phyloP scores from a whole-genome alignment of 2,797 vertebrate genomes.

The Argya squamiceps region DNA sequence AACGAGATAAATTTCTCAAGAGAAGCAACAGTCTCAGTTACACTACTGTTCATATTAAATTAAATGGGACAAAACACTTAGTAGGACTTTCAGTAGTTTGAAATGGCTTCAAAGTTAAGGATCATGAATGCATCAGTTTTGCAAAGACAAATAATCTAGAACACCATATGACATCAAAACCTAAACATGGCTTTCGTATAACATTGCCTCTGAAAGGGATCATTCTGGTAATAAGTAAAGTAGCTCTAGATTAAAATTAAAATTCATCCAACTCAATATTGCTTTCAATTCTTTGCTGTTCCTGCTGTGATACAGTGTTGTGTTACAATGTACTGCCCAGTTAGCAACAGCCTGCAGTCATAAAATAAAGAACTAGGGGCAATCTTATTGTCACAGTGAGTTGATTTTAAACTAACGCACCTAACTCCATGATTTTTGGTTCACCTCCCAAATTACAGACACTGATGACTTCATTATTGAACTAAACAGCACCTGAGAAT shows the following conservation, averaged over 20 bases:
- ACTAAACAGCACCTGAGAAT: constrained; percentile 31
- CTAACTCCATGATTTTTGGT: constrained; percentile 27
- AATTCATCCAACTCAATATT: neutral
- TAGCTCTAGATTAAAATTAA: neutral
- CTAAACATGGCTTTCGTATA: neutral
- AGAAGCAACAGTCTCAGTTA: neutral
- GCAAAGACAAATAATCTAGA: neutral
- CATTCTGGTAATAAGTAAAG: neutral
- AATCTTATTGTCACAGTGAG: neutral
- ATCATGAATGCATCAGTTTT: neutral
- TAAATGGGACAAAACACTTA: neutral
- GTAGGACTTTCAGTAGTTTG: neutral
- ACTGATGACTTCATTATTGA: constrained; percentile 21
- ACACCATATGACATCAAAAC: neutral
- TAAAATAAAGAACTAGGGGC: neutral
- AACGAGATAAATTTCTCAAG: neutral
- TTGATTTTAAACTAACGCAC: constrained; percentile 51
- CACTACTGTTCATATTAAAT: neutral
- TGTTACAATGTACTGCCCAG: neutral
- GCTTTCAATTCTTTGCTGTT: neutral
- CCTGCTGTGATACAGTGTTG: neutral
- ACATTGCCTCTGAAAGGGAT: neutral
- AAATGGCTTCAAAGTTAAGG: neutral
- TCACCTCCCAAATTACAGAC: constrained; percentile 16
- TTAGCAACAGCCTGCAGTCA: neutral